Base-by-base conservation (phyloP, 1,140 invertebrate genomes). In the Achroia grisella region DNA sequence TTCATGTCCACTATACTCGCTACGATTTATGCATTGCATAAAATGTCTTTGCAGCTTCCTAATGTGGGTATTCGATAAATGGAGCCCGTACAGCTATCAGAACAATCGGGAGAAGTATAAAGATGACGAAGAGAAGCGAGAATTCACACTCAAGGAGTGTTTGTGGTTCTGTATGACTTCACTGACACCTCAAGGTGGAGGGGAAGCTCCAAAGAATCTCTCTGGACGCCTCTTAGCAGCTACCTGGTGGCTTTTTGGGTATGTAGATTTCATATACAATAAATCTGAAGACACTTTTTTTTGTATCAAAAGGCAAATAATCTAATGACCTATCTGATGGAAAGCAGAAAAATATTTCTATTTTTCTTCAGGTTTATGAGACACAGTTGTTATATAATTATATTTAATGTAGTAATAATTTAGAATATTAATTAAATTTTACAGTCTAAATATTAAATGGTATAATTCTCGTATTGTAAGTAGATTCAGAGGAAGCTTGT, bases 101-200 rank as follows among this genome's bases (percentile, higher is more conserved):
- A 98, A 99, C 69, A 98, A 98, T 65, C 87, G 92, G 10, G 93
- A 97, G 39, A 96, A 97, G 62, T 98, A 97, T 71, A 94, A 94
- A 74, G 92, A 97, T 56, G 96, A 98, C 52, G 94, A 97, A 44
- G 97, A 98, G 72, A 98, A 98, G 68, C 86, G 97, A 10, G 94
- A 97, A 65, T 99, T 99, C 62, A 97, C 93, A 12, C 83, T 99
- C 1, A 98, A 98, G 68, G 97, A 99, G 83, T 98, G 96, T 70
- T 87, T 99, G 0, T 99, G 98, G 97, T 99, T 99, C 77, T 99
- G 97, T 69, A 98, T 99, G 96, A 99, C 97, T 12, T 98, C 97
- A 0, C 73, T 99, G 5, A 99, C 97, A 0, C 97, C 97, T 0
- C 97, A 98, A 87, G 95, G 96, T 0, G 96, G 96, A 2, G 97